Evolutionary conservation across 2,888 invertebrate species (phyloP), one percentile per base, ranked within the genome.

Genomic region (Euplagia quadripunctaria): DNA sequence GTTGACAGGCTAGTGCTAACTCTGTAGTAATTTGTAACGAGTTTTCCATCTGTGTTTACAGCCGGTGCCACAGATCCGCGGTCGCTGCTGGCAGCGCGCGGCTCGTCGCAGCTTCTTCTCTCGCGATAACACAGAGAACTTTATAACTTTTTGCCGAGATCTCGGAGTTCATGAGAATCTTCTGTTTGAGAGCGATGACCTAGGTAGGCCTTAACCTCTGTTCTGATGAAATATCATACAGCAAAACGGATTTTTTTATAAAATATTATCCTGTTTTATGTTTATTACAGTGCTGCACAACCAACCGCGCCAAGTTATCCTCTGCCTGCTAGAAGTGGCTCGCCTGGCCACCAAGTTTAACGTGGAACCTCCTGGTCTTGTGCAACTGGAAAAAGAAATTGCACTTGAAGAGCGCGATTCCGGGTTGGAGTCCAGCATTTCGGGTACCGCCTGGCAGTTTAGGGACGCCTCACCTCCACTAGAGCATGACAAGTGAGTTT

Each of bases 131-230:
- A 97, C 98, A 85, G 98, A 98, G 88, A 98, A 98, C 94, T 99
- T 98, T 92, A 97, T 98, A 84, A 97, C 97, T 78, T 98, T 98
- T 96, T 98, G 98, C 89, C 96, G 98, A 73, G 97, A 98, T 70
- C 96, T 98, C 71, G 98, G 98, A 66, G 98, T 99, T 55, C 98
- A 98, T 86, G 98, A 98, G 91, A 98, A 98, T 92, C 96, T 98
- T 73, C 96, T 98, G 65, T 99, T 99, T 91, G 98, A 99, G 94
- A 98, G 98, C 86, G 98, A 98, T 89, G 98, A 98, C 90, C 96
- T 98, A 83, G 98, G 98, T 98, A 93, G 85, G 80, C 7, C n/a
- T 67, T 8, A 11, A 41, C 42, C 4, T 17, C 41, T 6, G 16
- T 52, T 55, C 42, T 16, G n/a, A 20, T 46, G 1, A 70, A 11